phyloP scores from a whole-genome alignment of 2,797 vertebrate genomes.

The Austrolebias charrua region DNA sequence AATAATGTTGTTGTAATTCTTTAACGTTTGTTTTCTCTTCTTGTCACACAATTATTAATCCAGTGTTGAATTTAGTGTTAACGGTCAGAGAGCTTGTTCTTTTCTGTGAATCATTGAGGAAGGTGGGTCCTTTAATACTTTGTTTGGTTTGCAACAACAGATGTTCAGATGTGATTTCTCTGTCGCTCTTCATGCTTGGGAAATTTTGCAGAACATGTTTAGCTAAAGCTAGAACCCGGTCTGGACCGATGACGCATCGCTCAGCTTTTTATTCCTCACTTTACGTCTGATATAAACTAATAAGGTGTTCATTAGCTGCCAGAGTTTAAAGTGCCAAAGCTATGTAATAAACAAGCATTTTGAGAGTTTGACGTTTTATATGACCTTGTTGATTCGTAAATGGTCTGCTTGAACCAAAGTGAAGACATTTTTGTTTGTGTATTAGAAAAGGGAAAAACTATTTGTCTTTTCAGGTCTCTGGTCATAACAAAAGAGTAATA shows the following conservation, averaged over 20 bases:
- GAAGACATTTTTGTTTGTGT: conserved; percentile 3
- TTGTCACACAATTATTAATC: conserved; percentile 3
- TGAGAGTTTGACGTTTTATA: conserved; percentile 49
- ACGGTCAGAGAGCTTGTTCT: conserved; percentile 9
- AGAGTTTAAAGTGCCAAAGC: conserved; percentile 22
- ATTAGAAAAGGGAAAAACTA: conserved; percentile 10
- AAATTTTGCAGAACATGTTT: conserved; percentile 46
- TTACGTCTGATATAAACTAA: conserved; percentile 23
- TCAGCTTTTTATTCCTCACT: conserved; percentile 1
- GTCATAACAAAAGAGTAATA: too few species aligned
- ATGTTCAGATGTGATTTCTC: conserved; percentile 39
- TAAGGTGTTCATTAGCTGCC: conserved; percentile 1
- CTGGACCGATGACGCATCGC: conserved; percentile 3
- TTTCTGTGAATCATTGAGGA: conserved; percentile 3
- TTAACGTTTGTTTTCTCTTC: not conserved
- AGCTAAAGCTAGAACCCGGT: conserved; percentile 23
- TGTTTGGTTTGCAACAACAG: conserved; percentile 2
- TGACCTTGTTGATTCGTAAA: conserved; percentile 26
- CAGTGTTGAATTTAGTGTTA: conserved; percentile 16
- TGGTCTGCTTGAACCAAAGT: conserved; percentile 12
- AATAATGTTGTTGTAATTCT: conserved; percentile 15
- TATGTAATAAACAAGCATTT: conserved; percentile 17
- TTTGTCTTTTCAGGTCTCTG: too few species aligned
- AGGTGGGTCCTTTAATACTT: not conserved
- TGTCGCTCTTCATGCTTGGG: conserved; percentile 40